These are phyloP conservation scores for Himalopsyche phryganea DNA, from an alignment of 1,140 invertebrate genomes.

Conservation along the genomic window DNA sequence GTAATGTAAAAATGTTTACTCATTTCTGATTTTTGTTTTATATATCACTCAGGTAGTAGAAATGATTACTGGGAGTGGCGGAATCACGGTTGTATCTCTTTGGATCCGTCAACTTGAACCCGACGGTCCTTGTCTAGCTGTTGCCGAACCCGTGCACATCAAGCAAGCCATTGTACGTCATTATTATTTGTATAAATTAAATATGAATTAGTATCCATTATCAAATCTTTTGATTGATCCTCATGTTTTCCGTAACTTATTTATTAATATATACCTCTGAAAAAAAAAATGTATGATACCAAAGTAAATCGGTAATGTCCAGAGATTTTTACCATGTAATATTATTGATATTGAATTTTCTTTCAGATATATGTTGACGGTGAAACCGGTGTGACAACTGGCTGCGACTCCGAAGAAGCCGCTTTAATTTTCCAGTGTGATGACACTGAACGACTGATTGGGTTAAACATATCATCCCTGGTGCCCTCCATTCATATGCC, in stretches of 20 bases:
- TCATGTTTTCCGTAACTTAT: no score
- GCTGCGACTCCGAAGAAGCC: constrained; percentile 45
- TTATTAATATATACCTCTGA: no score
- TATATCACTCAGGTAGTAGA: constrained; percentile 63
- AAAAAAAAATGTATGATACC: no score
- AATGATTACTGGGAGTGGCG: constrained; percentile 53
- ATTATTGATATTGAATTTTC: no score
- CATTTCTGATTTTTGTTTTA: no score
- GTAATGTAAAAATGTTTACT: no score
- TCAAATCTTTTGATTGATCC: no score
- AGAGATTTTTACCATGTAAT: no score
- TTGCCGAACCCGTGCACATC: constrained; percentile 60
- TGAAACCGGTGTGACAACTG: constrained; percentile 48
- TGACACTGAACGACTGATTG: constrained; percentile 46
- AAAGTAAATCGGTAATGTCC: no score
- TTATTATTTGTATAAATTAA: background rate
- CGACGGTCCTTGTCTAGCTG: constrained; percentile 59
- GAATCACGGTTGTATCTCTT: constrained; percentile 57
- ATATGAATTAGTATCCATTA: no score
- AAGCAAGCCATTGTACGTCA: constrained; percentile 49
- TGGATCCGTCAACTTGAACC: constrained; percentile 59
- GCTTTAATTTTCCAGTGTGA: constrained; percentile 53
- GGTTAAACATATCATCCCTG: constrained; percentile 47
- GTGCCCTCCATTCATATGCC: constrained; percentile 55
- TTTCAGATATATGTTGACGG: constrained; percentile 47